Evolutionary conservation across 2,797 vertebrate species (phyloP), one percentile per base, ranked within the genome.

Genomic region (Eupleurogrammus muticus): DNA sequence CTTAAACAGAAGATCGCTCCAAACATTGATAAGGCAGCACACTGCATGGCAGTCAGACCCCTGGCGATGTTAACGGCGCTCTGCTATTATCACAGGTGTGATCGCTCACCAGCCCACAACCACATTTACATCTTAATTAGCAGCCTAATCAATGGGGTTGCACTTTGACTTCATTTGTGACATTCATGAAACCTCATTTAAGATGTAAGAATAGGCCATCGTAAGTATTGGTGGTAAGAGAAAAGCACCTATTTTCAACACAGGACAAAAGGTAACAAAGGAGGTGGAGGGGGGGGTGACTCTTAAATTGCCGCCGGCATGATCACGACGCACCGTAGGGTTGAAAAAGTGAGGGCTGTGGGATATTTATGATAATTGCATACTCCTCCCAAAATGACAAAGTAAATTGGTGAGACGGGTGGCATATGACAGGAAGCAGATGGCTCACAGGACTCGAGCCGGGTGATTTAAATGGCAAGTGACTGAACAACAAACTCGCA

Each of bases 121-220:
- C 79, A 80, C 90, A 93, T 94, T 94, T 93, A 92, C 92, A 93
- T 94, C 91, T 92, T 94, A 93, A 94, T 94, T 93, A 92, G 88
- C 85, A 78, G 82, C 83, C 87, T 93, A 90, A 93, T 92, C 92
- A 92, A 93, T 93, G 90, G 85, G 86, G 74, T 74, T 88, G 89
- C 90, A 90, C 90, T 89, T 77, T 88, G 90, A 82, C 89, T 91
- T 89, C 85, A 90, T 89, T 89, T 81, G 87, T 89, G 89, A 91
- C 84, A 87, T 89, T 86, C 83, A 83, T 81, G 87, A 84, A 90
- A 89, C 80, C 83, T 85, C 79, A 82, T 86, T 91, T 86, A 90
- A 80, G 79, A 83, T 71, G 67, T 86, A 87, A 90, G 89, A 90
- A 89, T 81, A 88, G 88, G 79, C 79, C 60, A 64, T 81, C 73